A percentile compares a stretch with the other conserved stretches of the same genome.
phyloP scores from a whole-genome alignment of 2,888 invertebrate species.

The Ctena decussata region DNA sequence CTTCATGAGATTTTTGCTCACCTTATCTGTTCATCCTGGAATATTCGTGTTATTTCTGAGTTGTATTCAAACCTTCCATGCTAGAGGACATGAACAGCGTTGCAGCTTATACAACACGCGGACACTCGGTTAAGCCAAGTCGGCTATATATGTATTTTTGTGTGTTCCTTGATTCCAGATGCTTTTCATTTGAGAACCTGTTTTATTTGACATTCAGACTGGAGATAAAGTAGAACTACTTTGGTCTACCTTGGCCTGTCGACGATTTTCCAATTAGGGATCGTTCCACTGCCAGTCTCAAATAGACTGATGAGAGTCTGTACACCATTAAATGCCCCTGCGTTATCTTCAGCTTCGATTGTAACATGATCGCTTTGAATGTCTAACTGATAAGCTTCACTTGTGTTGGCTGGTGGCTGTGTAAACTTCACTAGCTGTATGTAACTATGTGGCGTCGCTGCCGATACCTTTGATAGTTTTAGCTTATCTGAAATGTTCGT shows the following conservation, averaged over 20 bases:
- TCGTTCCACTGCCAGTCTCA: constrained; percentile 1
- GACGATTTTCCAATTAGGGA: constrained; percentile 33
- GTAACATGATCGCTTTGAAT: constrained; percentile 61
- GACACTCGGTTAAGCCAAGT: no score
- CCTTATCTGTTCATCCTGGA: no score
- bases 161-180: no score
- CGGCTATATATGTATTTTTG: no score
- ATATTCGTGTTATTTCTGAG: no score
- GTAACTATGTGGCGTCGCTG: background rate
- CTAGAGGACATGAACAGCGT: no score
- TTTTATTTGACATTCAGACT: no score
- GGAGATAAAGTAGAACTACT: no score
- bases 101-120: no score
- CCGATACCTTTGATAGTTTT: background rate
- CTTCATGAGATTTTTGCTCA: no score
- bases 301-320: constrained; percentile 73
- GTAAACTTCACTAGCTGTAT: constrained; percentile 17
- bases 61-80: no score
- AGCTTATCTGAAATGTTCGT: constrained; percentile 44
- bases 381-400: constrained; percentile 70
- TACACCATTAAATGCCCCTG: constrained; percentile 77
- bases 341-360: constrained; percentile 63
- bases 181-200: no score
- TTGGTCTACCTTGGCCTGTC: constrained; percentile 68
- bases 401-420: background rate